Evolutionary conservation across 2,113 vertebrate species (phyloP), one percentile per base, ranked within the genome.

Genomic region (Phylloscopus trochiloides): DNA sequence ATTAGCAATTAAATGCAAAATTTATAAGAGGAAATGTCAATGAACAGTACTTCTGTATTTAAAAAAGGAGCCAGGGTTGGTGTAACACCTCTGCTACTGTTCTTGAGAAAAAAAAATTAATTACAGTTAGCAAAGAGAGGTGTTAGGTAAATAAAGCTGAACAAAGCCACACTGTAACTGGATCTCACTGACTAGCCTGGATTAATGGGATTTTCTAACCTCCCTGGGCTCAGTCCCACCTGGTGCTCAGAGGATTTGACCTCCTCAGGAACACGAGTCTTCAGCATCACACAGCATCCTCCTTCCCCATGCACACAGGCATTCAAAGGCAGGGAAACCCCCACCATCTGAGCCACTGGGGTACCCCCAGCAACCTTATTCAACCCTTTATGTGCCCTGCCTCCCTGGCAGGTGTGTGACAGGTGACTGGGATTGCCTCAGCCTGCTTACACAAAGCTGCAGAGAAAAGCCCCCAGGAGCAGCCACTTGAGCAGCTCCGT

Each of bases 371-470:
- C 17, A 45, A 3, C 81, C 67, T 40, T 6, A 5, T 17, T n/a
- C 71, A 80, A n/a, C 1, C 26, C 51, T 51, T 73, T 10, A 4
- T 73, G 29, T 77, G 62, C 63, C 21, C 51, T 61, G 88, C 50
- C 55, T 78, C 31, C 0, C 50, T 36, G 85, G 10, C 26, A 83
- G 87, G 67, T 61, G 86, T 63, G 87, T 24, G 88, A 19, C 78
- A 55, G 74, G 90, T 50, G 26, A 3, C 63, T 13, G 81, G 82
- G 38, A 66, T 59, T 73, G 75, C 51, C 36, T 4, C 96, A 59
- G 67, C 80, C 92, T 93, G 63, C 94, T 96, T 67, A 67, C 88
- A 47, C 92, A 90, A 77, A 95, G 85, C 94, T 4, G 5, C 4
- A 32, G n/a, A 52, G 73, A 57, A 68, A 91, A 89, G 72, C 42